Conservation (phyloP, 2,888 invertebrate genomes). For the Lasius platythorax region DNA sequence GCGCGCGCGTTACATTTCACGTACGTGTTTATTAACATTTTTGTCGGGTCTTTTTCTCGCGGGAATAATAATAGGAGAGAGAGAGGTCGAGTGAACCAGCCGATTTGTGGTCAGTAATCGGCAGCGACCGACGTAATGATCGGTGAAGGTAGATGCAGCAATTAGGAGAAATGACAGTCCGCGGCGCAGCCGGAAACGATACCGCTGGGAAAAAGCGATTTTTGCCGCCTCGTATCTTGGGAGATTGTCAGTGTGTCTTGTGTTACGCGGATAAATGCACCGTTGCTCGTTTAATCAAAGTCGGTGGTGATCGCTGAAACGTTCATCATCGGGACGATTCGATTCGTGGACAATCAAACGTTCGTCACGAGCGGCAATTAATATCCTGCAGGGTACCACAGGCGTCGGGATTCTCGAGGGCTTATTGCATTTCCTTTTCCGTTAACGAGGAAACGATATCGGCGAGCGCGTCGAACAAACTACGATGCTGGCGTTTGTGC, state of each 20-base stretch:
- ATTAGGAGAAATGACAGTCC: conserved; percentile 46
- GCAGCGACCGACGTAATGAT: conserved; percentile 26
- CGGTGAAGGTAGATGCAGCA: conserved; percentile 32
- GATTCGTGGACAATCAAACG: conserved; percentile 71
- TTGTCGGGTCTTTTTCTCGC: not conserved
- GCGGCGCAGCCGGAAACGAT: conserved; percentile 34
- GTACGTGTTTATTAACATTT: conserved; percentile 22
- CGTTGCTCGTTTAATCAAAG: conserved; percentile 65
- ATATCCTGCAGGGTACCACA: conserved; percentile 68
- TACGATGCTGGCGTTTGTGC: not conserved
- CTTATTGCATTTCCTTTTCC: conserved; percentile 69
- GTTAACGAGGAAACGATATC: conserved; percentile 81
- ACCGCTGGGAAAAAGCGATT: conserved; percentile 22
- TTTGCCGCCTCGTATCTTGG: conserved; percentile 22
- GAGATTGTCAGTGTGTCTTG: not conserved
- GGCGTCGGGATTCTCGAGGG: conserved; percentile 40
- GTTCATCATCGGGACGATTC: conserved; percentile 59
- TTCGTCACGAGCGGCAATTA: conserved; percentile 79
- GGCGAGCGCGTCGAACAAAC: conserved; percentile 8
- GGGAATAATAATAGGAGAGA: conserved; percentile 24
- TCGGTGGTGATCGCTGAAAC: conserved; percentile 64
- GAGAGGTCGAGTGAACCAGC: not conserved
- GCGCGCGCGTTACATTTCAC: not conserved
- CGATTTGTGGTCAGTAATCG: conserved; percentile 20
- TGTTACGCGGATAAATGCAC: conserved; percentile 30